These are phyloP conservation scores for Selene dorsalis DNA, from an alignment of 2,797 vertebrate genomes.

Conservation along the genomic window DNA sequence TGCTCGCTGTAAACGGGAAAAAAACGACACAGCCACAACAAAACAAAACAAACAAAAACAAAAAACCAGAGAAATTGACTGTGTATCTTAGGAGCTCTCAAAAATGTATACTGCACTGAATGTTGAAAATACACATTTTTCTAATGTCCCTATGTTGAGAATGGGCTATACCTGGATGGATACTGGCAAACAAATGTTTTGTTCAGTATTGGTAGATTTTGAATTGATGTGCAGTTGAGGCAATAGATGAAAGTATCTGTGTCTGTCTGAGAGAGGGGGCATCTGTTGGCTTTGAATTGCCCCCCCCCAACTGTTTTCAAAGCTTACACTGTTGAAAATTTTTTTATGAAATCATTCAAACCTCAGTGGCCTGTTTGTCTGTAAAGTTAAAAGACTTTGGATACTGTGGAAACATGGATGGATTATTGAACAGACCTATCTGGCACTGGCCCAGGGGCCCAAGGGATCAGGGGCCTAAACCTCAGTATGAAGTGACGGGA, in stretches of 20 bases:
- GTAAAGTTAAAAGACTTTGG: neutral
- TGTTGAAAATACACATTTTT: neutral
- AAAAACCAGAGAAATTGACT: neutral
- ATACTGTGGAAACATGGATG: too few relatives aligned
- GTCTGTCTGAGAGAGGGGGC: neutral
- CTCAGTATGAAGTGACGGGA: neutral
- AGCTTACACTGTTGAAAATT: neutral
- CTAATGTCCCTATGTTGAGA: neutral
- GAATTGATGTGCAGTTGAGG: neutral
- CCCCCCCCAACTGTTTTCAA: conserved; percentile 16
- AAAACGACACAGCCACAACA: neutral
- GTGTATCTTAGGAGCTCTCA: neutral
- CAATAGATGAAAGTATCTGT: neutral
- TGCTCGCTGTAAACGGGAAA: neutral
- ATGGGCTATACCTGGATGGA: neutral
- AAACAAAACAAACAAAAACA: too few relatives aligned
- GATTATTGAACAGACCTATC: neutral
- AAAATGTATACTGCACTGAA: neutral
- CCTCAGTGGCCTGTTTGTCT: neutral
- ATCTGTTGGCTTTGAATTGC: neutral
- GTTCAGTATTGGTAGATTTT: neutral
- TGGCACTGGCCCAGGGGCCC: neutral
- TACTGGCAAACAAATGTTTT: neutral
- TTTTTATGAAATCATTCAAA: neutral
- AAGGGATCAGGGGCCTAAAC: neutral